phyloP scores from a whole-genome alignment of 2,113 vertebrate genomes.

The Periophthalmus modestus region DNA sequence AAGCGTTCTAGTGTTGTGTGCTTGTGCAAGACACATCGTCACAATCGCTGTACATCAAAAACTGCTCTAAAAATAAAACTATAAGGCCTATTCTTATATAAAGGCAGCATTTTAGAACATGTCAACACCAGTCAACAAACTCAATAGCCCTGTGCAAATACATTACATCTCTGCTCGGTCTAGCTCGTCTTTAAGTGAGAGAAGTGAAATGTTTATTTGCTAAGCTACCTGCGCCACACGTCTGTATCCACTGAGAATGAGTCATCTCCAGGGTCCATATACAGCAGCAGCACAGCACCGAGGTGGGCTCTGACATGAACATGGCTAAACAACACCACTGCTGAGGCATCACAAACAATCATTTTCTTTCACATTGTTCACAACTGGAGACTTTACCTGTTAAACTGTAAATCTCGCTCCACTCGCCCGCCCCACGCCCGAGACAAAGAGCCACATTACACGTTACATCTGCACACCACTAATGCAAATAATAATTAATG shows the following conservation, averaged over 20 bases:
- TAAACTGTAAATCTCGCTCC: conserved; percentile 67
- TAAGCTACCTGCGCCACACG: conserved; percentile 71
- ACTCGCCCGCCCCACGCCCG: conserved; percentile 17
- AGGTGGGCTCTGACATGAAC: conserved; percentile 42
- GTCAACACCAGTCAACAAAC: conserved; percentile 14
- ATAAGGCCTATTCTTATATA: neutral
- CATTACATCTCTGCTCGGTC: conserved; percentile 31
- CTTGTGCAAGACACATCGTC: no score
- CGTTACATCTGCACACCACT: no score
- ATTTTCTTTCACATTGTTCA: conserved; percentile 77
- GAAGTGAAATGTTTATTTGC: conserved; percentile 71
- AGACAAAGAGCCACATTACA: neutral
- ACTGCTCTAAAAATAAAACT: neutral
- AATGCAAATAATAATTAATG: no score
- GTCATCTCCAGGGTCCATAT: conserved; percentile 73
- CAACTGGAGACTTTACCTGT: conserved; percentile 71
- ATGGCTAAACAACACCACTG: conserved; percentile 24
- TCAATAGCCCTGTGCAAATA: conserved; percentile 11
- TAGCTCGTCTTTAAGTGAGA: neutral
- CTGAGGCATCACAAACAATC: conserved; percentile 72
- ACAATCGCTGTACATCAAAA: no score
- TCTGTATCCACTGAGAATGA: conserved; percentile 72
- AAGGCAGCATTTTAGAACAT: neutral
- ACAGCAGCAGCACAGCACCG: conserved; percentile 46
- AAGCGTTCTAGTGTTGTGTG: no score